Conservation (phyloP, 2,888 invertebrate genomes). For the Thymelicus acteon region DNA sequence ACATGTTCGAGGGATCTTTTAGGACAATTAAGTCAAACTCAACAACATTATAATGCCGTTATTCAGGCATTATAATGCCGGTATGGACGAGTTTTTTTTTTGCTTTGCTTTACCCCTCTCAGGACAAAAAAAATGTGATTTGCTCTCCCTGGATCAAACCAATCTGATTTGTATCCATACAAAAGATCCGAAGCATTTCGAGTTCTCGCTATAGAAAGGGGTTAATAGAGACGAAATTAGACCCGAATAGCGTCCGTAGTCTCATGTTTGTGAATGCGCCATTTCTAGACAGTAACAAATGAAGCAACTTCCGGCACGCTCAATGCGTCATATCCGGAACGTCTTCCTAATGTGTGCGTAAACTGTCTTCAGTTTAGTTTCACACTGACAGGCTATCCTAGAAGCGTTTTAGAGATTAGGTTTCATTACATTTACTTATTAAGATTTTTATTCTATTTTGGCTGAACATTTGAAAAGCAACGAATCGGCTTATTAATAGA, state of each 20-base stretch:
- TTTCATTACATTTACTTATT: neutral
- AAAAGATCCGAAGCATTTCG: neutral
- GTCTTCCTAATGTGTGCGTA: slow-evolving; percentile 10
- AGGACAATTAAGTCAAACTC: too few relatives aligned
- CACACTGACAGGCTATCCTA: neutral
- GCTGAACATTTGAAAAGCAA: too few relatives aligned
- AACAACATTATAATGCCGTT: too few relatives aligned
- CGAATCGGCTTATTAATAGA: too few relatives aligned
- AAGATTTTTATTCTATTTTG: neutral
- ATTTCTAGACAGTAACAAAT: slow-evolving; percentile 25
- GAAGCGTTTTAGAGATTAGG: neutral
- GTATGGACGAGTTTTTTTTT: too few relatives aligned
- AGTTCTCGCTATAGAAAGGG: neutral
- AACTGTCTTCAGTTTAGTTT: neutral
- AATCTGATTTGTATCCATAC: neutral
- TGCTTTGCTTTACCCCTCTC: too few relatives aligned
- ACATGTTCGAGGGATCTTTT: too few relatives aligned
- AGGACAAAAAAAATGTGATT: too few relatives aligned
- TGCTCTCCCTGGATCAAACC: too few relatives aligned
- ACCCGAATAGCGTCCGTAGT: neutral
- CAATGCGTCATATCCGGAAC: slow-evolving; percentile 29
- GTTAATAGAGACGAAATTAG: slow-evolving; percentile 1
- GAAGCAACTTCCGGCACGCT: slow-evolving; percentile 18
- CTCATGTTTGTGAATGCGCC: slow-evolving; percentile 15
- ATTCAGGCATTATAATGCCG: too few relatives aligned